These are phyloP conservation scores for Eleutherodactylus coqui DNA, from an alignment of 2,797 vertebrate genomes.

Conservation along the genomic window DNA sequence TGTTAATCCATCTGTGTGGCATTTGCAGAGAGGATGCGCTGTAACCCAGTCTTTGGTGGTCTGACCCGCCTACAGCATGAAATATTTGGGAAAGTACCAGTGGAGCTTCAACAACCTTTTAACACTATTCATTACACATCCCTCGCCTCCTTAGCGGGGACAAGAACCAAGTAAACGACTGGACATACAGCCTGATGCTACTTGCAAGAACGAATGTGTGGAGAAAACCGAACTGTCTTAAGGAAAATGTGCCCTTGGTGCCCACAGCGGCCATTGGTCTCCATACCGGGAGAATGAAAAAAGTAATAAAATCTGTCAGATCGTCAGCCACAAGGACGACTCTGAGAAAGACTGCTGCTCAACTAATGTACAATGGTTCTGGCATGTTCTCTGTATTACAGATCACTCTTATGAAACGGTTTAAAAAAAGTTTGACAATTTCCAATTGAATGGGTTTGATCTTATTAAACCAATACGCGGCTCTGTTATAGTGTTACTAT, in stretches of 20 bases:
- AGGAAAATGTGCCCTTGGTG: background rate
- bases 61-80: conserved; percentile 29
- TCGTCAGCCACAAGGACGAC: too few species aligned
- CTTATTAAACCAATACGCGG: too few species aligned
- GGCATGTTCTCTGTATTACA: too few species aligned
- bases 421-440: too few species aligned
- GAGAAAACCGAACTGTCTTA: too few species aligned
- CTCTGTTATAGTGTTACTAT: too few species aligned
- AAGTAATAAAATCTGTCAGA: too few species aligned
- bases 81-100: background rate
- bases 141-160: conserved; percentile 22
- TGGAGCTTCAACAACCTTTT: background rate
- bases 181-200: background rate
- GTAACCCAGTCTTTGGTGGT: conserved; percentile 5
- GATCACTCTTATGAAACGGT: too few species aligned
- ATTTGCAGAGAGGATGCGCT: conserved; percentile 41
- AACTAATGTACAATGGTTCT: too few species aligned
- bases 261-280: background rate
- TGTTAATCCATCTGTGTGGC: background rate
- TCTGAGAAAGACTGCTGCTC: too few species aligned
- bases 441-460: too few species aligned
- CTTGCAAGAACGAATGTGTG: background rate
- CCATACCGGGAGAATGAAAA: too few species aligned
- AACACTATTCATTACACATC: conserved; percentile 35
- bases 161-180: background rate